Base-by-base conservation (phyloP, 1,140 invertebrate genomes). In the Globodera rostochiensis region DNA sequence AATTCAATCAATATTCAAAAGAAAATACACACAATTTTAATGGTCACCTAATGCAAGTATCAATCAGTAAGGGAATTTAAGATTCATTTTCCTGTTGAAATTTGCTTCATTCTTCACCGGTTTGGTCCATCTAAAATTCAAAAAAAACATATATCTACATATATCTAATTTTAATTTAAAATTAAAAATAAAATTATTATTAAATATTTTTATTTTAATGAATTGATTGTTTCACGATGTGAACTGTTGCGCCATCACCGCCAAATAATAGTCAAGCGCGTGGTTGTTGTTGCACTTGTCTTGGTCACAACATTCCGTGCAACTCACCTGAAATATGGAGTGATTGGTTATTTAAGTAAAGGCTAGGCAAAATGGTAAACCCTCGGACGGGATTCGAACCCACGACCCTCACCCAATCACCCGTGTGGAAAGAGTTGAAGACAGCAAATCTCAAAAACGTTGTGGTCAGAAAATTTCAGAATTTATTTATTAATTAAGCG, bases 261-360 rank as follows among this genome's bases (percentile, higher is more conserved):
- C 57, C 13, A 25, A 36, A 64, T 80, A 80, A 57, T 80, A 80
- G 21, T 80, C 79, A 36, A 80, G 47, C 19, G 75, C 9, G 36
- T 73, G 74, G 49, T 80, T 80, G 49, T 74, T 73, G 36, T 80
- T 80, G 74, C 79, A 80, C 11, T 80, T 80, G 74, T 80, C 74
- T 13, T 50, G 49, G 11, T 80, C 79, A 76, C 79, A 80, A 53
- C 79, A 80, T 47, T 80, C 79, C 21, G 79, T 80, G 49, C 79
- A 80, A n/a, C 79, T 80, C 67, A 80, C 79, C 79, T 80, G 46
- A n/a, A 15, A 8, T 69, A 0, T 47, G 69, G 25, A 25, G 25
- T 1, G 19, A 19, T 15, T 15, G 19, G 19, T 15, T 15, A 15
- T 50, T 69, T 3, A 7, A 1, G 66, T 15, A n/a, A 21, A 19